Evolutionary conservation across 2,888 invertebrate genomes (phyloP), one percentile per base, ranked within the genome.

Genomic region (Diarsia mendica): DNA sequence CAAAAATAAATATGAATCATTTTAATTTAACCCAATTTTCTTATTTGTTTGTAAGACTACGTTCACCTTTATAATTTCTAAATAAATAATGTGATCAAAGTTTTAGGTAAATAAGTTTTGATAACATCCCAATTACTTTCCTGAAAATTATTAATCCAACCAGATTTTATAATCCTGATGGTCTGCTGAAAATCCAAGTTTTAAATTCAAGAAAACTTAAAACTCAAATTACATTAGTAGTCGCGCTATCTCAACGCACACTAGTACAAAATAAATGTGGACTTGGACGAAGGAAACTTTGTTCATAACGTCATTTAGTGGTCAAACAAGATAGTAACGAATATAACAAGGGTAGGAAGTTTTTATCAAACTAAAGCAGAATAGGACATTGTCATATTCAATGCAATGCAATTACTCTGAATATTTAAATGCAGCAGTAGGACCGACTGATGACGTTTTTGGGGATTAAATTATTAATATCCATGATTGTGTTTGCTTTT

Each of bases 281-380:
- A 15, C 23, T 58, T 51, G 46, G 53, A 46, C 64, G 0, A 23
- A 23, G 15, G 15, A 74, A 69, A 80, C 66, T 67, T 74, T 6
- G 51, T 74, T 53, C 73, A 49, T 75, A 81, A 73, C 75, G 72
- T 76, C 18, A 74, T 82, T 67, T 39, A 48, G 20, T 63, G 75
- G 51, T 69, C 66, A 78, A 85, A 85, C 73, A 78, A 69, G 70
- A 73, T 44, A 65, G 48, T 67, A 51, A 72, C 65, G 44, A 67
- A 68, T 75, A 71, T 39, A 23, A 64, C 65, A 69, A 67, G 18
- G 39, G 8, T 39, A 39, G 39, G 39, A 69, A 71, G 70, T 60
- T 84, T 80, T 77, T 80, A 68, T 60, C 58, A 63, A 71, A 73
- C 55, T 72, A 39, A 69, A 70, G 53, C 48, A 58, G 15, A 28